phyloP scores from a whole-genome alignment of 2,888 invertebrate genomes.

The Drosophila infuscata region DNA sequence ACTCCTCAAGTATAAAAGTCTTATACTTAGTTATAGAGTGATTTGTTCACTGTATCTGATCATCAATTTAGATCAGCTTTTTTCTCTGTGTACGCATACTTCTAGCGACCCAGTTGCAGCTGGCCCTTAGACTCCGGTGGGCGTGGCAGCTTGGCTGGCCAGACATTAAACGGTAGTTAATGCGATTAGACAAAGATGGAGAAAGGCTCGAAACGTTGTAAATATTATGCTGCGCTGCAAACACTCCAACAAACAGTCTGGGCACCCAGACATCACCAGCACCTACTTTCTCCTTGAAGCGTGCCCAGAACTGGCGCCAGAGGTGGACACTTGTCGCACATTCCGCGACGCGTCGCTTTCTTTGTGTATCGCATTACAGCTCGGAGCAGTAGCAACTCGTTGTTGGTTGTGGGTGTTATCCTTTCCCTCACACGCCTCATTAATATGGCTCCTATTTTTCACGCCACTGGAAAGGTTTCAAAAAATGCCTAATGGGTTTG shows the following conservation, averaged over 20 bases:
- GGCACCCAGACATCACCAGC: constrained; percentile 19
- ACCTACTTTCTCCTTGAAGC: constrained; percentile 58
- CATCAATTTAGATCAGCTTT: neutral
- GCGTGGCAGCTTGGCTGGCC: constrained; percentile 51
- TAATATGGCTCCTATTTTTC: constrained; percentile 73
- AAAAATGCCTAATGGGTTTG: constrained; percentile 55
- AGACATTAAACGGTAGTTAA: constrained; percentile 80
- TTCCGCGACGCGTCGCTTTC: constrained; percentile 70
- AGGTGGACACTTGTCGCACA: constrained; percentile 77
- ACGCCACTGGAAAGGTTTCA: constrained; percentile 49
- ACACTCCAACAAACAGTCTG: constrained; percentile 10
- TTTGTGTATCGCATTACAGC: constrained; percentile 67
- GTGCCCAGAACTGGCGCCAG: constrained; percentile 71
- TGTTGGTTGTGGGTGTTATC: constrained; percentile 40
- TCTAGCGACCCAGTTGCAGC: constrained; percentile 11
- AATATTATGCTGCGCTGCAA: constrained; percentile 51
- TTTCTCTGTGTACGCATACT: neutral
- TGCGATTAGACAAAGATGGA: constrained; percentile 54
- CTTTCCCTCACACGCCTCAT: constrained; percentile 65
- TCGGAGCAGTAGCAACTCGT: constrained; percentile 12
- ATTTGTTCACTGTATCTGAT: neutral
- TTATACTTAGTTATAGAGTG: neutral
- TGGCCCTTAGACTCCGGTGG: constrained; percentile 14
- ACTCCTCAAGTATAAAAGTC: no score
- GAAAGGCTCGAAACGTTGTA: constrained; percentile 47